Evolutionary conservation across 2,113 vertebrate species (phyloP).

Genomic region (Triplophysa siluroides): DNA sequence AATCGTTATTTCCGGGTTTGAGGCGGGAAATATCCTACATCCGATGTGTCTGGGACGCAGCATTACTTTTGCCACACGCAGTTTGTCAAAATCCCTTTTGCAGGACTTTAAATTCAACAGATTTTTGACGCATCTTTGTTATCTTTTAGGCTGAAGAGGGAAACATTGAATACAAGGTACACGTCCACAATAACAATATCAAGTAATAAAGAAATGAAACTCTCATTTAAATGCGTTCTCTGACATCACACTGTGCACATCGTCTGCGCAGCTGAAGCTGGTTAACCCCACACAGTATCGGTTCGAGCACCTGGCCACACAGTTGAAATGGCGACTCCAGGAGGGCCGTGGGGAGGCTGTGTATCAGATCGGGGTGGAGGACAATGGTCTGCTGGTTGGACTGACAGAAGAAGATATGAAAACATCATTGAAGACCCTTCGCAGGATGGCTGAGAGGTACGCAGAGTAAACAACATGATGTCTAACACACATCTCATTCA

Average conservation of each 20-base stretch:
- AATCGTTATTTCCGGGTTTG: no score
- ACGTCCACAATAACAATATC: neutral
- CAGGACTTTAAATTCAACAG: neutral
- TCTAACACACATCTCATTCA: neutral
- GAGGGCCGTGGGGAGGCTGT: conserved; percentile 94
- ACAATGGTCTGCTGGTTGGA: conserved; percentile 93
- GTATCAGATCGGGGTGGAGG: conserved; percentile 96
- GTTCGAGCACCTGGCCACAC: conserved; percentile 95
- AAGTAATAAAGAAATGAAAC: neutral
- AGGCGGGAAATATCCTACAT: no score
- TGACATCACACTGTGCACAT: neutral
- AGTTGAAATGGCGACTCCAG: conserved; percentile 97
- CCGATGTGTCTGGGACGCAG: no score
- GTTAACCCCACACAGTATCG: conserved; percentile 94
- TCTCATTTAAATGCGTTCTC: neutral
- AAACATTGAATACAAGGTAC: conserved; percentile 98
- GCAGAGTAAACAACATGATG: conserved; percentile 3
- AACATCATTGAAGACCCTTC: conserved; percentile 89
- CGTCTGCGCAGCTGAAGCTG: conserved; percentile 82
- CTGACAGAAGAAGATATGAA: conserved; percentile 91
- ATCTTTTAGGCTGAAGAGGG: conserved; percentile 91
- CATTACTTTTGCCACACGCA: no score
- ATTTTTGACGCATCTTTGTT: conserved; percentile 21
- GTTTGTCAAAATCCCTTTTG: neutral
- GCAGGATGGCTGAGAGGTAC: conserved; percentile 96